Evolutionary conservation across 2,797 vertebrate genomes (phyloP).

Genomic region (Falco cherrug): DNA sequence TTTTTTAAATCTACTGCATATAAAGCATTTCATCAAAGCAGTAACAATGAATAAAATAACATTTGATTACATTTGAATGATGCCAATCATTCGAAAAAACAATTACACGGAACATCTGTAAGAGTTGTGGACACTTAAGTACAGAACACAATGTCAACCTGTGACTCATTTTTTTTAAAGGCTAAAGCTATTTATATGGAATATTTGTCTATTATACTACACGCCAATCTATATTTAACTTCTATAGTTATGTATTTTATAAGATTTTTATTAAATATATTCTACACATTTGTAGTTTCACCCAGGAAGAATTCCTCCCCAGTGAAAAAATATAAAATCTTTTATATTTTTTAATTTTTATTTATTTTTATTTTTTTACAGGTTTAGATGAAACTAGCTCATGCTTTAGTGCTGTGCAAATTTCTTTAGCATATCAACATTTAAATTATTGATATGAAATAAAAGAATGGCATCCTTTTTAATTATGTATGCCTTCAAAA

Average conservation of each 20-base stretch:
- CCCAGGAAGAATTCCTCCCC: constrained; percentile 89
- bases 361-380: constrained; percentile 75
- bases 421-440: constrained; percentile 81
- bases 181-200: constrained; percentile 90
- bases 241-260: constrained; percentile 94
- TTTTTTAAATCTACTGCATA: constrained; percentile 89
- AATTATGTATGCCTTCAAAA: constrained; percentile 75
- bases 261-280: constrained; percentile 99
- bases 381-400: constrained; percentile 88
- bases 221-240: constrained; percentile 93
- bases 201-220: constrained; percentile 89
- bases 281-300: constrained; percentile 93
- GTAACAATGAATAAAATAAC: constrained; percentile 81
- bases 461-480: constrained; percentile 74
- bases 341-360: constrained; percentile 73
- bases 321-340: constrained; percentile 96
- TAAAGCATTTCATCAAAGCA: constrained; percentile 89
- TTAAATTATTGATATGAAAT: constrained; percentile 80
- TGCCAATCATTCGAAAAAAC: constrained; percentile 79
- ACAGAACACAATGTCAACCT: constrained; percentile 86
- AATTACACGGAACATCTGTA: constrained; percentile 76
- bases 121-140: constrained; percentile 82
- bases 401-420: constrained; percentile 96
- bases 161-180: constrained; percentile 84
- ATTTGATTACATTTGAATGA: constrained; percentile 85